Evolutionary conservation across 2,113 vertebrate genomes (phyloP).

Genomic region (Myotis davidii): DNA sequence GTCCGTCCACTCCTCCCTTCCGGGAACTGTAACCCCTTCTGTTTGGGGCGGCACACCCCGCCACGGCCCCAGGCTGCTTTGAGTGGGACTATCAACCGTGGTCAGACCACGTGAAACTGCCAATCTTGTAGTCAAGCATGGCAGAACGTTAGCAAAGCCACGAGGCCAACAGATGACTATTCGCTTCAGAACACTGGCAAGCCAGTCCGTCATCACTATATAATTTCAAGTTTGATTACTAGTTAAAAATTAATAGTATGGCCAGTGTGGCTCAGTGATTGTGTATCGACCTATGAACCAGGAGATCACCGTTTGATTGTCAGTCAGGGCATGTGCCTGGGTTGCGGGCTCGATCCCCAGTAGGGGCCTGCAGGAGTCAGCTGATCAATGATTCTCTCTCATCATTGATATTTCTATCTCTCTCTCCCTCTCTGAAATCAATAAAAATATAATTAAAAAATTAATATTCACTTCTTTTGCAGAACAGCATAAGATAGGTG

Average conservation of each 20-base stretch:
- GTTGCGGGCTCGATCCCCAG: too few species aligned
- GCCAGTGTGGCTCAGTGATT: too few species aligned
- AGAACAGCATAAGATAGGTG: slow-evolving; percentile 37
- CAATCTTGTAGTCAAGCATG: background rate
- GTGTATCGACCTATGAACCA: too few species aligned
- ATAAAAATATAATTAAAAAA: background rate
- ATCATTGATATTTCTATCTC: too few species aligned
- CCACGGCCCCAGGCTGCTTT: accelerated
- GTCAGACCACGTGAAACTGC: background rate
- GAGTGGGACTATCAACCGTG: background rate
- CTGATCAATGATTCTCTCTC: too few species aligned
- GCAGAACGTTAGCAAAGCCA: background rate
- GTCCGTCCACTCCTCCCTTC: background rate
- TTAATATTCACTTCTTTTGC: slow-evolving; percentile 50
- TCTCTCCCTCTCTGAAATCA: too few species aligned
- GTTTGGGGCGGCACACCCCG: background rate
- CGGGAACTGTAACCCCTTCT: background rate
- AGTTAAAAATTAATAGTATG: slow-evolving; percentile 5
- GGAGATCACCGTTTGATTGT: too few species aligned
- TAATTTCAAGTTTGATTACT: background rate
- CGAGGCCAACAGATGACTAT: background rate
- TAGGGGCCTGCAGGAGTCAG: too few species aligned
- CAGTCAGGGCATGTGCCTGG: too few species aligned
- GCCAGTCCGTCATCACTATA: background rate
- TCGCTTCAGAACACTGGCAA: background rate